These are phyloP conservation scores for Sula dactylatra DNA, from an alignment of 2,113 vertebrate genomes.

Conservation along the genomic window DNA sequence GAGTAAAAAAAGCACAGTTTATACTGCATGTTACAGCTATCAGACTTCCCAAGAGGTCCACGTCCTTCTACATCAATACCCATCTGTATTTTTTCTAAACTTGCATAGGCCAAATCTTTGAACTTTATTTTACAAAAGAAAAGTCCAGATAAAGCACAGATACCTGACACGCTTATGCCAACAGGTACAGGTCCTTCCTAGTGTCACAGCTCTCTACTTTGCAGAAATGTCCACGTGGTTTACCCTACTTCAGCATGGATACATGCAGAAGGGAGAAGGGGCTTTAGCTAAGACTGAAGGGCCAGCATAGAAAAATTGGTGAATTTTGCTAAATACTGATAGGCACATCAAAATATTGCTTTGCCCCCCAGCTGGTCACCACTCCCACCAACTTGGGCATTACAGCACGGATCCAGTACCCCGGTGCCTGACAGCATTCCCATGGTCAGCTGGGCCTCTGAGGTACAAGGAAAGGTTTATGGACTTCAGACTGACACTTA, in stretches of 20 bases:
- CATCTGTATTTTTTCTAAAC: accelerated
- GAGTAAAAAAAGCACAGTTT: not conserved
- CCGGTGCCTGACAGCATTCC: not conserved
- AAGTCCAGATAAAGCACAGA: not conserved
- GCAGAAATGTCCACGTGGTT: not conserved
- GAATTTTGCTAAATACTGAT: not conserved
- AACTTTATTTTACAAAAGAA: not conserved
- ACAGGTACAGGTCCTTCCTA: not conserved
- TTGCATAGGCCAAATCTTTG: not conserved
- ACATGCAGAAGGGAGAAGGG: not conserved
- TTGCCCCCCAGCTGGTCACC: not conserved
- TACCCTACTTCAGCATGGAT: not conserved
- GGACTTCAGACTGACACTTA: not conserved
- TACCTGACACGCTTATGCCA: not conserved
- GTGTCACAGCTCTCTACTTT: not conserved
- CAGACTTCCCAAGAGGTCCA: not conserved
- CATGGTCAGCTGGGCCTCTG: not conserved
- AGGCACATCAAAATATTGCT: not conserved
- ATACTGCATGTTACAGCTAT: not conserved
- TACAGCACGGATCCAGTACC: not conserved
- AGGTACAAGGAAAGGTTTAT: not conserved
- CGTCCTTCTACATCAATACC: not conserved
- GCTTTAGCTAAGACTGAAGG: not conserved
- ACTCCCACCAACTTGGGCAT: not conserved
- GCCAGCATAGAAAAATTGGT: accelerated